phyloP scores from a whole-genome alignment of 2,888 invertebrate species.

The Mycalesis mineus region DNA sequence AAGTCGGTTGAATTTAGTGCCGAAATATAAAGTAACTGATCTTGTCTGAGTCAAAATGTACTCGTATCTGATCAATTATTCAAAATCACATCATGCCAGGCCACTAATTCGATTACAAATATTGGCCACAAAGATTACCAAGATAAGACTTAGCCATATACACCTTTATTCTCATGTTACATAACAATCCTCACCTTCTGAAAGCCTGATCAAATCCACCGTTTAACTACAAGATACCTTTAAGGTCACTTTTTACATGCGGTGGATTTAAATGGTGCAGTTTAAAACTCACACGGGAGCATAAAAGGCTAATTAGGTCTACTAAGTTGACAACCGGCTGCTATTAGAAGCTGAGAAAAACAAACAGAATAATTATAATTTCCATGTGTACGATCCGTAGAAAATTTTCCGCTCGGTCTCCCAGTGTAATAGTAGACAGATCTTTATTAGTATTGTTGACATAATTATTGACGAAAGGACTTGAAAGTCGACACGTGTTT shows the following conservation, averaged over 20 bases:
- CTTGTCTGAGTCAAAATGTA: too few species aligned
- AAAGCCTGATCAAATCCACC: background rate
- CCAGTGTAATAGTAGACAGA: background rate
- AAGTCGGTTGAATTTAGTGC: too few species aligned
- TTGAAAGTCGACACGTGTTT: conserved; percentile 31
- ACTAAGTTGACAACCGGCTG: background rate
- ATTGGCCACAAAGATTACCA: background rate
- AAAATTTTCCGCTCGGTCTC: background rate
- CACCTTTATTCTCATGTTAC: background rate
- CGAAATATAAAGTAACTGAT: too few species aligned
- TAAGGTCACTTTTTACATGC: too few species aligned
- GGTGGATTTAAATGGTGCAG: too few species aligned
- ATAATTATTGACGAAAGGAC: conserved; percentile 28
- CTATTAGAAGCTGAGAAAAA: background rate
- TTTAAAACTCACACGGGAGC: too few species aligned
- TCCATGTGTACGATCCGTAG: background rate
- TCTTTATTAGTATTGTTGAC: conserved; percentile 32
- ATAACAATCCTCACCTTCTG: background rate
- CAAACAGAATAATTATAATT: too few species aligned
- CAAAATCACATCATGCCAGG: too few species aligned
- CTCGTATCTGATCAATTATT: too few species aligned
- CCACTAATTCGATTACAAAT: background rate
- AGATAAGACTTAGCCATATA: background rate
- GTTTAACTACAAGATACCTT: too few species aligned
- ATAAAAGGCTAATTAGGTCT: too few species aligned